phyloP scores from a whole-genome alignment of 2,113 vertebrate species.

The Sterrhoptilus dennistouni region DNA sequence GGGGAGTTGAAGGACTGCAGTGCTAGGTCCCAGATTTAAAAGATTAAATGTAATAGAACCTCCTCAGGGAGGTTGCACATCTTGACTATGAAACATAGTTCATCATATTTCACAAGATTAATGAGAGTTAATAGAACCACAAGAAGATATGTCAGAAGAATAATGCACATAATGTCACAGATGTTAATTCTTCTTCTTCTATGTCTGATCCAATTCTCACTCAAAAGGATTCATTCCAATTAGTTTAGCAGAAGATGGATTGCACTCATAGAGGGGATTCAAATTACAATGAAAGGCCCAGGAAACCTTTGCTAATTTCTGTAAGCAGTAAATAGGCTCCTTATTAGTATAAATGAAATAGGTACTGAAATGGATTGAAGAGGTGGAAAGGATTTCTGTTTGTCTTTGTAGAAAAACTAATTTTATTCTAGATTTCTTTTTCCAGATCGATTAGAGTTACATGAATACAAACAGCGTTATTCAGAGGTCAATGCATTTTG shows the following conservation, averaged over 20 bases:
- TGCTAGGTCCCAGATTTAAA: neutral
- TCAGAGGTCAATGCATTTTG: neutral
- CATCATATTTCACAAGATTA: neutral
- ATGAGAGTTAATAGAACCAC: neutral
- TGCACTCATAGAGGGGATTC: neutral
- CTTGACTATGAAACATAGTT: neutral
- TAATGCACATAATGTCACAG: neutral
- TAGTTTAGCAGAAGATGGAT: constrained; percentile 2
- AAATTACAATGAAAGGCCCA: neutral
- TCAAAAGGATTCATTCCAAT: constrained; percentile 15
- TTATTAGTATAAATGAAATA: neutral
- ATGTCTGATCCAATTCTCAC: neutral
- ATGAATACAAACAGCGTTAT: neutral
- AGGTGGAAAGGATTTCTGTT: neutral
- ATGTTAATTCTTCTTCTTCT: neutral
- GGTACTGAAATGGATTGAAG: neutral
- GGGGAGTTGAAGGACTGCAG: neutral
- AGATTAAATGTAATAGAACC: neutral
- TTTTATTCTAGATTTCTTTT: neutral
- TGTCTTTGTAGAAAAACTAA: neutral
- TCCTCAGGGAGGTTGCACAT: neutral
- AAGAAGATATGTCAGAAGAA: neutral
- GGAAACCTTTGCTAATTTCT: constrained; percentile 9
- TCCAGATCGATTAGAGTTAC: neutral
- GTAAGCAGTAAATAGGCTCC: neutral